Conservation (phyloP, 2,113 vertebrate species). For the Sylvietta virens region DNA sequence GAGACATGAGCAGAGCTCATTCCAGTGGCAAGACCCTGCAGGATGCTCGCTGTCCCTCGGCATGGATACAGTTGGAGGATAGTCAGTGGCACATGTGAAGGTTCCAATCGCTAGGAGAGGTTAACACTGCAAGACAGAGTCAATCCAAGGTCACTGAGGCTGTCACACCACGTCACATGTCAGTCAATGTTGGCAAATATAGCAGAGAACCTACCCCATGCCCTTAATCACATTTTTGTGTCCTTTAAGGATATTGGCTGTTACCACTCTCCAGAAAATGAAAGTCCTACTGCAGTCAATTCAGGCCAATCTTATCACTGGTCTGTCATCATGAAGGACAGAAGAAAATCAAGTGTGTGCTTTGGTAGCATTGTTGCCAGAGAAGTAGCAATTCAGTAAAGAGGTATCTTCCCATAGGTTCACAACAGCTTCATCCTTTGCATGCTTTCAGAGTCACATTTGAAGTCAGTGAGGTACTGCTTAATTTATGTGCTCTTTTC, state of each 20-base stretch:
- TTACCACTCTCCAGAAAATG: background rate
- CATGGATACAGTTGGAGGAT: background rate
- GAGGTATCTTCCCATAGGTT: background rate
- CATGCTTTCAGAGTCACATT: background rate
- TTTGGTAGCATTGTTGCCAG: background rate
- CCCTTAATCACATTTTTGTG: background rate
- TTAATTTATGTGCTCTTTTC: background rate
- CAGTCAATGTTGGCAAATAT: background rate
- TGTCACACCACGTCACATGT: background rate
- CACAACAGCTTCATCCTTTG: background rate
- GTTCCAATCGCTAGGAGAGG: background rate
- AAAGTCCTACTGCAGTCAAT: background rate
- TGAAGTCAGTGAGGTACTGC: background rate
- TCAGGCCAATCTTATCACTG: background rate
- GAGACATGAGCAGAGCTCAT: background rate
- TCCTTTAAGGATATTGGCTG: background rate
- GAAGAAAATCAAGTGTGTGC: background rate
- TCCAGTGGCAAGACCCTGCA: background rate
- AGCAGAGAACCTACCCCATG: background rate
- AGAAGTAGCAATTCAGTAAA: background rate
- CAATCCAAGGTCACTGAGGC: background rate
- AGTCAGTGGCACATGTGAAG: accelerated
- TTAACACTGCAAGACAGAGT: background rate
- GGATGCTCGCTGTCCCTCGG: background rate
- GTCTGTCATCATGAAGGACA: background rate